phyloP scores from a whole-genome alignment of 1,140 invertebrate species.

The Proctacanthus coquilletti region DNA sequence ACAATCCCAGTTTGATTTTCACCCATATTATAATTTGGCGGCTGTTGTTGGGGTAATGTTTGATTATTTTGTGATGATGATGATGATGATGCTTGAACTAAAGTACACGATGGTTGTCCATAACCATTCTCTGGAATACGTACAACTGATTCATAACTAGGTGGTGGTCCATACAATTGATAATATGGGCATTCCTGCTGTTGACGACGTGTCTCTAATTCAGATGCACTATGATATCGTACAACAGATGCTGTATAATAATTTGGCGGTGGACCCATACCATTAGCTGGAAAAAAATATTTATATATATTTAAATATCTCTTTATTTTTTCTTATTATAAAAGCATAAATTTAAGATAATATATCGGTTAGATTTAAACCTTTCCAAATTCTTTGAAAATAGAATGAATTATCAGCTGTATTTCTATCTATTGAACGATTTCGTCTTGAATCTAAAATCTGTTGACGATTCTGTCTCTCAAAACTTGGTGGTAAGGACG shows the following conservation, averaged over 20 bases:
- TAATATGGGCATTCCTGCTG: slow-evolving; percentile 3
- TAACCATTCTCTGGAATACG: not conserved
- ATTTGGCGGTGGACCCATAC: not conserved
- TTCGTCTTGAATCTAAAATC: too few species aligned
- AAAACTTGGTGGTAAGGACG: not conserved
- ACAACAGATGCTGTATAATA: not conserved
- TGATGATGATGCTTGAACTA: not conserved
- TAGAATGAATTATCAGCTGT: too few species aligned
- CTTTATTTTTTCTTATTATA: too few species aligned
- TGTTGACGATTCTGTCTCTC: not conserved
- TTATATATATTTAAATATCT: too few species aligned
- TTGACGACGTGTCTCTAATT: not conserved
- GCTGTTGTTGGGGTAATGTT: too few species aligned
- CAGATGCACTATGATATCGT: not conserved
- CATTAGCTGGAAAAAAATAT: not conserved
- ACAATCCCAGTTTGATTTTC: too few species aligned
- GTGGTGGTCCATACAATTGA: slow-evolving; percentile 5
- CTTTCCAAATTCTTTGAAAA: slow-evolving; percentile 1
- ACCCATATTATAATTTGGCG: too few species aligned
- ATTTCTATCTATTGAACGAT: too few species aligned
- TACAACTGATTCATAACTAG: slow-evolving; percentile 4
- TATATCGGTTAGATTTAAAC: not conserved
- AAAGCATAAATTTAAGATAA: not conserved
- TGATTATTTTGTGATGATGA: too few species aligned
- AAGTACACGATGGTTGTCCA: not conserved